Evolutionary conservation across 2,113 vertebrate genomes (phyloP).

Genomic region (Tachysurus vachellii): DNA sequence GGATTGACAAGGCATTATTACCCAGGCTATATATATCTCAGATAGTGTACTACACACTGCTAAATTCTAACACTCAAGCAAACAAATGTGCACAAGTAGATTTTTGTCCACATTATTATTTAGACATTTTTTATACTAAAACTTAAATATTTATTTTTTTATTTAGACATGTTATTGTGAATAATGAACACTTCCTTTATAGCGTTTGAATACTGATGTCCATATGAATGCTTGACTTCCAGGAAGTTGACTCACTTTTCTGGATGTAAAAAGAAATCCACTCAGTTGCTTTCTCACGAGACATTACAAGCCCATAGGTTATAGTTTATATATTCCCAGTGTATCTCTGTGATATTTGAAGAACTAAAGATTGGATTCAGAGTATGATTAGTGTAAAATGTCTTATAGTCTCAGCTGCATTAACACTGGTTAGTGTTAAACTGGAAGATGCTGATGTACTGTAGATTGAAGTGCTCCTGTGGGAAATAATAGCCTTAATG

Average conservation of each 20-base stretch:
- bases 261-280: conserved; percentile 19
- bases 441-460: conserved; percentile 22
- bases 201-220: not conserved
- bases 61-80: not conserved
- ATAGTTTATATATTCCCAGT: not conserved
- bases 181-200: not conserved
- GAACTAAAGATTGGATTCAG: not conserved
- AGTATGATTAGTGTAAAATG: conserved; percentile 15
- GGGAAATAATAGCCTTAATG: conserved; percentile 56
- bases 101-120: not conserved
- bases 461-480: conserved; percentile 30
- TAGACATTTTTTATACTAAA: not conserved
- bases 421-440: not conserved
- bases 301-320: not conserved
- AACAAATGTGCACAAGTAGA: not conserved
- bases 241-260: conserved; percentile 17
- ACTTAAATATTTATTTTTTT: not conserved
- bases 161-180: not conserved
- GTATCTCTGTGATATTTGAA: not conserved
- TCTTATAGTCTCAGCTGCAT: not conserved
- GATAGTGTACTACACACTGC: not conserved
- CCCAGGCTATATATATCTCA: not conserved
- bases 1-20: not conserved
- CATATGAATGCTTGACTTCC: conserved; percentile 27
- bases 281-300: not conserved